Evolutionary conservation across 2,113 vertebrate species (phyloP).

Genomic region (Hippotragus niger): DNA sequence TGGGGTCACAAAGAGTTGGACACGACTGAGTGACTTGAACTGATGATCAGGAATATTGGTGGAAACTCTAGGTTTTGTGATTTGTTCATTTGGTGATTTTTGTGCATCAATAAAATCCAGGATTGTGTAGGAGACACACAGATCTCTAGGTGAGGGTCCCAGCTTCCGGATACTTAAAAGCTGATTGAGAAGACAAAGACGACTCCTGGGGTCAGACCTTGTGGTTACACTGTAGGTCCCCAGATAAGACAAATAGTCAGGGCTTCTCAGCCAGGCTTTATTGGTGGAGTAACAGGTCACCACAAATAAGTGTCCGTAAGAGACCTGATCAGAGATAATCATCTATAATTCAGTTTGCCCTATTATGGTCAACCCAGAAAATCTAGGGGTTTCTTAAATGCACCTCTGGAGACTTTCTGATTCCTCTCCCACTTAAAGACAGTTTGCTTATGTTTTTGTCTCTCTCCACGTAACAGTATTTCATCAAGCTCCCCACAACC

Average conservation of each 20-base stretch:
- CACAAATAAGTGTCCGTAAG: neutral
- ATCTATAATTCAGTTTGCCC: neutral
- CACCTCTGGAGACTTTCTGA: neutral
- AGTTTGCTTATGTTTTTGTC: conserved; percentile 15
- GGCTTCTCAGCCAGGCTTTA: neutral
- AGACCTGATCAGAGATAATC: neutral
- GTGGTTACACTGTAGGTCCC: neutral
- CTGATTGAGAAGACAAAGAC: neutral
- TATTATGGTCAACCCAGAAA: neutral
- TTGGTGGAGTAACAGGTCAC: neutral
- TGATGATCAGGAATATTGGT: neutral
- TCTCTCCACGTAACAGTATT: neutral
- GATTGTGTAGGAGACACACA: neutral
- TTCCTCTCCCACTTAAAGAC: neutral
- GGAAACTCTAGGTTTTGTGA: neutral
- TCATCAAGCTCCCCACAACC: neutral
- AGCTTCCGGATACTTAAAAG: neutral
- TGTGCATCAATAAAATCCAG: neutral
- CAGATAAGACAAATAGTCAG: neutral
- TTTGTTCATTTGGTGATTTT: neutral
- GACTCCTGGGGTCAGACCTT: neutral
- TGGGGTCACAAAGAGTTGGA: no score
- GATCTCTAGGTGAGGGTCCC: neutral
- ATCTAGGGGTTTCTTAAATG: neutral
- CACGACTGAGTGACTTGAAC: no score